Evolutionary conservation across 2,113 vertebrate genomes (phyloP).

Genomic region (Heloderma charlesbogerti): DNA sequence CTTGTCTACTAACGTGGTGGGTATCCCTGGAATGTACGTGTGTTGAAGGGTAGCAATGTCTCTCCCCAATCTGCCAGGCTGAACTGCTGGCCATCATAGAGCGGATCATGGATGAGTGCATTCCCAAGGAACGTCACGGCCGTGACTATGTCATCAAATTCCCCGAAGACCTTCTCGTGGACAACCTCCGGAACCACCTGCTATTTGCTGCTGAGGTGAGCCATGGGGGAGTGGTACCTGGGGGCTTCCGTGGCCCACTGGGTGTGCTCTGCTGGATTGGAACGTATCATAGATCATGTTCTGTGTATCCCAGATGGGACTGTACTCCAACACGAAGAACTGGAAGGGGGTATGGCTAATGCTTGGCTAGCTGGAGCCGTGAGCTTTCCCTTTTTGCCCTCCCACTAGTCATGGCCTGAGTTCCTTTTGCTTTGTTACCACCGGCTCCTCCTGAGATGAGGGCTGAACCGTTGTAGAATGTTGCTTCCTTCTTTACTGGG

Average conservation of each 20-base stretch:
- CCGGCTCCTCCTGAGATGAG: neutral
- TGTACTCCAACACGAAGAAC: neutral
- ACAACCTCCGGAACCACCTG: constrained; percentile 75
- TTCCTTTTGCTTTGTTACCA: neutral
- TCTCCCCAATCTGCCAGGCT: constrained; percentile 63
- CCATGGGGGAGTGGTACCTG: accelerated
- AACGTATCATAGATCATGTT: neutral
- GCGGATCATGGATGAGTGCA: constrained; percentile 78
- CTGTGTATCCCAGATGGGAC: neutral
- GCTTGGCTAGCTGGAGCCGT: neutral
- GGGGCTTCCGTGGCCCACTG: too few species aligned
- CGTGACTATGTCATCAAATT: constrained; percentile 81
- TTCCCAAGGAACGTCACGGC: constrained; percentile 70
- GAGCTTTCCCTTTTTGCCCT: neutral
- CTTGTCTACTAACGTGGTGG: neutral
- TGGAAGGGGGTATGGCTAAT: neutral
- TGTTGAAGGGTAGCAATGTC: neutral
- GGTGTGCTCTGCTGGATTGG: neutral
- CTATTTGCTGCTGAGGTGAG: constrained; percentile 80
- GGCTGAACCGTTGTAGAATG: neutral
- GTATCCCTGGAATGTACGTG: neutral
- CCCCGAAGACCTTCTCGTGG: constrained; percentile 76
- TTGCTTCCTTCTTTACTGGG: neutral
- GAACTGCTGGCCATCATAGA: constrained; percentile 74
- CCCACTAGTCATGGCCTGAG: neutral